Evolutionary conservation across 2,888 invertebrate species (phyloP).

Genomic region (Lithophane socia): DNA sequence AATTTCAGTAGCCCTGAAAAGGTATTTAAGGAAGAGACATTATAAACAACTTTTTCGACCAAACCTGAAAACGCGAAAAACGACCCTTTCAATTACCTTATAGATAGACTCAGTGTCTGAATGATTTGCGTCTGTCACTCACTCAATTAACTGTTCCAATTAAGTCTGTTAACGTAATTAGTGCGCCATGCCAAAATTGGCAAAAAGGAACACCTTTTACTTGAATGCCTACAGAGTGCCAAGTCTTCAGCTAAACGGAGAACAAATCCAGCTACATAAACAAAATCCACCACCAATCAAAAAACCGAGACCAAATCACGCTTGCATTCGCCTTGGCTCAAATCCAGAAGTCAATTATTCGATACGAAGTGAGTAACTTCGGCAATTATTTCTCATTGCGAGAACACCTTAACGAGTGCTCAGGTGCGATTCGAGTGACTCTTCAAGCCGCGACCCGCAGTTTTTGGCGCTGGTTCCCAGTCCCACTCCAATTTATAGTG

Average conservation of each 20-base stretch:
- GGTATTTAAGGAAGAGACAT: too few species aligned
- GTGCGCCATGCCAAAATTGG: not conserved
- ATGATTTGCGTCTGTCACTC: not conserved
- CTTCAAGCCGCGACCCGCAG: conserved; percentile 77
- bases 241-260: conserved; percentile 5
- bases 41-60: not conserved
- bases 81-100: not conserved
- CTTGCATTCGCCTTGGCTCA: conserved; percentile 76
- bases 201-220: not conserved
- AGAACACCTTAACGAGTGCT: conserved; percentile 84
- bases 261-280: conserved; percentile 25
- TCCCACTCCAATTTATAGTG: conserved; percentile 79
- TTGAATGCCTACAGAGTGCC: not conserved
- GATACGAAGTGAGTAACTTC: conserved; percentile 79
- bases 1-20: not conserved
- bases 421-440: conserved; percentile 81
- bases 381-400: conserved; percentile 86
- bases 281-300: conserved; percentile 51
- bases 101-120: not conserved
- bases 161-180: not conserved
- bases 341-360: conserved; percentile 87
- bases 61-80: not conserved
- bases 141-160: not conserved
- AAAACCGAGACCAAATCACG: conserved; percentile 48
- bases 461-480: conserved; percentile 79